Evolutionary conservation across 2,888 invertebrate species (phyloP).

Genomic region (Parnassius orleans): DNA sequence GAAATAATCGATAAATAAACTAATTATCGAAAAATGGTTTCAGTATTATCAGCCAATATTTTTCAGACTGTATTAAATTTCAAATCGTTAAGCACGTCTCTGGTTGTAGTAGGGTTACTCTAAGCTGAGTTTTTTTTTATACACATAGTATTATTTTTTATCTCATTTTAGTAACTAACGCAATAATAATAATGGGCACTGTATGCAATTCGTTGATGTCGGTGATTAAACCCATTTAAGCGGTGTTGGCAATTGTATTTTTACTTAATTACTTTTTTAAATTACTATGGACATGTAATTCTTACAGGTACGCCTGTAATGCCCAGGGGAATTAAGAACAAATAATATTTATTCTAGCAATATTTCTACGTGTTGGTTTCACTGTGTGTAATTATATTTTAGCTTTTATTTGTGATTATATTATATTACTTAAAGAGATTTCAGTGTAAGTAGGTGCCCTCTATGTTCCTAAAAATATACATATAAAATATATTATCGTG

Average conservation of each 20-base stretch:
- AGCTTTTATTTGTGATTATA: constrained; percentile 40
- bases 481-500: constrained; percentile 27
- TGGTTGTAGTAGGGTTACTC: neutral
- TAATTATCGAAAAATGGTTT: neutral
- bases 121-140: constrained; percentile 5
- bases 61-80: neutral
- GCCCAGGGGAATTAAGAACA: constrained; percentile 63
- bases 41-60: constrained; percentile 8
- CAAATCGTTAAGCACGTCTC: constrained; percentile 3
- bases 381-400: constrained; percentile 43
- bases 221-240: constrained; percentile 16
- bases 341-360: constrained; percentile 48
- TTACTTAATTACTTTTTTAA: constrained; percentile 9
- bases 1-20: neutral
- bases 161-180: constrained; percentile 46
- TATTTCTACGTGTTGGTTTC: constrained; percentile 38
- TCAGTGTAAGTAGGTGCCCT: constrained; percentile 49
- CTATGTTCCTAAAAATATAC: constrained; percentile 56
- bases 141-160: constrained; percentile 38
- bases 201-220: neutral
- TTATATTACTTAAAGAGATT: constrained; percentile 54
- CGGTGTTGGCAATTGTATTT: constrained; percentile 16
- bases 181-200: constrained; percentile 33
- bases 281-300: constrained; percentile 39
- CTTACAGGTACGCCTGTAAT: constrained; percentile 75